These are phyloP conservation scores for Drosophila silvestris DNA, from an alignment of 2,888 invertebrate genomes.

Conservation along the genomic window DNA sequence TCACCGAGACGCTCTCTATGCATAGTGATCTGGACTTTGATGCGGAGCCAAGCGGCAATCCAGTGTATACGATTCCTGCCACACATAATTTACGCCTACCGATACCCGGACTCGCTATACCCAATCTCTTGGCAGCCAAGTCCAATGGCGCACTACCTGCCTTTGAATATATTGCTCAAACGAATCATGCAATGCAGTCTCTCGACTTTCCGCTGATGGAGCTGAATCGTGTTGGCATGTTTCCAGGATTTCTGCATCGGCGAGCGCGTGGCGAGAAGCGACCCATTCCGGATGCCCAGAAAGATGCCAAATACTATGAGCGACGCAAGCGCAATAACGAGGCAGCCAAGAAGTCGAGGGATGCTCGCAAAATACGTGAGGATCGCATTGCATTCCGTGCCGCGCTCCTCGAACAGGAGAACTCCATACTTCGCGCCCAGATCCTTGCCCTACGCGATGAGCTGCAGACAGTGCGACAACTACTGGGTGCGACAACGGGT, in stretches of 20 bases:
- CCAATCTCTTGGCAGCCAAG: slow-evolving; percentile 57
- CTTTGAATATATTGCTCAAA: slow-evolving; percentile 80
- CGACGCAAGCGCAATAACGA: slow-evolving; percentile 94
- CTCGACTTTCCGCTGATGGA: slow-evolving; percentile 82
- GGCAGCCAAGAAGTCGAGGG: slow-evolving; percentile 96
- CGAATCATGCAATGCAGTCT: slow-evolving; percentile 59
- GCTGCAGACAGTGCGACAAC: slow-evolving; percentile 82
- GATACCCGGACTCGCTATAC: slow-evolving; percentile 53
- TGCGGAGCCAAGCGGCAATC: slow-evolving; percentile 40
- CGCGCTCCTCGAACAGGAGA: slow-evolving; percentile 94
- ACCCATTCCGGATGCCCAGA: slow-evolving; percentile 94
- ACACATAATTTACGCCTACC: slow-evolving; percentile 57
- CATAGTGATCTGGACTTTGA: slow-evolving; percentile 60
- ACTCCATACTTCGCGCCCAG: slow-evolving; percentile 93
- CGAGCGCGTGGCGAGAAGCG: slow-evolving; percentile 92
- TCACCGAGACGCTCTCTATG: slow-evolving; percentile 73
- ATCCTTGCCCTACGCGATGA: slow-evolving; percentile 92
- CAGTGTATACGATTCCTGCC: slow-evolving; percentile 25
- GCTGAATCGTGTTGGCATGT: slow-evolving; percentile 80
- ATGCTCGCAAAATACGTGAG: slow-evolving; percentile 94
- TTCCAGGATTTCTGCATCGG: slow-evolving; percentile 83
- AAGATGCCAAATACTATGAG: slow-evolving; percentile 96
- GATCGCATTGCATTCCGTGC: slow-evolving; percentile 95
- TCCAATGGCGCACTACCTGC: slow-evolving; percentile 69
- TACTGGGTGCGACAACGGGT: slow-evolving; percentile 70